Evolutionary conservation across 2,113 vertebrate species (phyloP).

Genomic region (Galbula dea): DNA sequence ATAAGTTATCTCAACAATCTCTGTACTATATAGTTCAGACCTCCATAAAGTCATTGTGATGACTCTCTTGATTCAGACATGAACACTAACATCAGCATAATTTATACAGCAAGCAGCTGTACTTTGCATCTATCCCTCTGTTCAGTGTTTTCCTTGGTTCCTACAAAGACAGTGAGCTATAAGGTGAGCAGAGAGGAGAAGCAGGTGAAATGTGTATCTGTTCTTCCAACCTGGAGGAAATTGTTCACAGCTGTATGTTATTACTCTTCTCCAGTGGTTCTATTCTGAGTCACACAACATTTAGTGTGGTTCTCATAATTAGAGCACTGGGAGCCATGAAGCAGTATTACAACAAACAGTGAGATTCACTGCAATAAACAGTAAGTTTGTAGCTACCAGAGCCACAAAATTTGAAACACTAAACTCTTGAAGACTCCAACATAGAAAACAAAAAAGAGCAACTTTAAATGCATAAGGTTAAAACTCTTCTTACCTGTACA

Average conservation of each 20-base stretch:
- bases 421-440: neutral
- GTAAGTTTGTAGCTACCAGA: neutral
- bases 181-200: neutral
- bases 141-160: neutral
- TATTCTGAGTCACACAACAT: neutral
- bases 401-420: neutral
- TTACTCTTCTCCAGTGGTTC: neutral
- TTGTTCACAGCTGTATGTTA: neutral
- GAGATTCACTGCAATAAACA: neutral
- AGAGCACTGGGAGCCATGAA: neutral
- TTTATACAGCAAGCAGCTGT: rapidly evolving
- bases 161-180: rapidly evolving
- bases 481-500: neutral
- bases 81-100: neutral
- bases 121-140: neutral
- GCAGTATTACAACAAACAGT: neutral
- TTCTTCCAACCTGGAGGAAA: neutral
- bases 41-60: neutral
- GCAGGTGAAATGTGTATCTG: neutral
- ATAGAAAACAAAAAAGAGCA: neutral
- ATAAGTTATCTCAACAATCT: neutral
- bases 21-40: neutral
- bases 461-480: neutral
- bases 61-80: neutral
- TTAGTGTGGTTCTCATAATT: neutral